These are phyloP conservation scores for Campoletis raptor DNA, from an alignment of 2,888 invertebrate species.

Conservation along the genomic window DNA sequence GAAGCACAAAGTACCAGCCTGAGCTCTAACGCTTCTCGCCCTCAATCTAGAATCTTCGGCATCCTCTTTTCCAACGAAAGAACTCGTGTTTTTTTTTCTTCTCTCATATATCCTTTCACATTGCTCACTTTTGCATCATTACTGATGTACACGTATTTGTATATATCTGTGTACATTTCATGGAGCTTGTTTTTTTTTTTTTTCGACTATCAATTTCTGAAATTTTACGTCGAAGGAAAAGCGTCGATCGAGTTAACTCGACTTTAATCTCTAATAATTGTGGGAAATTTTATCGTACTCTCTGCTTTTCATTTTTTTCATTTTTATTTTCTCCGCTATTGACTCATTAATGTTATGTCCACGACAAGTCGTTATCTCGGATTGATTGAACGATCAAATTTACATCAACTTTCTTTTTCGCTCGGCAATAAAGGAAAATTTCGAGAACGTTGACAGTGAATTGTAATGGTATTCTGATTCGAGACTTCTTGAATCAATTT, in stretches of 20 bases:
- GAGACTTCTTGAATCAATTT: conserved; percentile 4
- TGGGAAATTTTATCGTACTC: conserved; percentile 14
- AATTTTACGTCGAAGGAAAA: conserved; percentile 42
- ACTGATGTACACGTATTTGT: background rate
- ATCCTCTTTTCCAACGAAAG: conserved; percentile 22
- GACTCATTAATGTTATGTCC: conserved; percentile 23
- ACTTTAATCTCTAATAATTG: conserved; percentile 52
- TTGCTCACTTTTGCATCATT: conserved; percentile 12
- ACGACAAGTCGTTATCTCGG: conserved; percentile 45
- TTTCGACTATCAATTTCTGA: conserved; percentile 27
- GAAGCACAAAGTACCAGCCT: conserved; percentile 37
- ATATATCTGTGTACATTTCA: background rate
- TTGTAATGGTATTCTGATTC: background rate
- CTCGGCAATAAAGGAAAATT: background rate
- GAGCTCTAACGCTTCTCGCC: conserved; percentile 44
- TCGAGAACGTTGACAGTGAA: background rate
- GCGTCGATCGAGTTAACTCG: conserved; percentile 56
- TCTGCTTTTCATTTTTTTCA: conserved; percentile 10
- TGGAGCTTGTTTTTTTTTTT: conserved; percentile 23
- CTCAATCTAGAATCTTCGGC: conserved; percentile 45
- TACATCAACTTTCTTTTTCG: background rate
- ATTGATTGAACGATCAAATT: conserved; percentile 45
- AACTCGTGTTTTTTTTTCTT: conserved; percentile 16
- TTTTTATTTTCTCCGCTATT: conserved; percentile 15
- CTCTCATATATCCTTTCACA: conserved; percentile 27